Evolutionary conservation across 92 coral and sea anemone genomes (phyloP).

Genomic region (Muricea muricata): DNA sequence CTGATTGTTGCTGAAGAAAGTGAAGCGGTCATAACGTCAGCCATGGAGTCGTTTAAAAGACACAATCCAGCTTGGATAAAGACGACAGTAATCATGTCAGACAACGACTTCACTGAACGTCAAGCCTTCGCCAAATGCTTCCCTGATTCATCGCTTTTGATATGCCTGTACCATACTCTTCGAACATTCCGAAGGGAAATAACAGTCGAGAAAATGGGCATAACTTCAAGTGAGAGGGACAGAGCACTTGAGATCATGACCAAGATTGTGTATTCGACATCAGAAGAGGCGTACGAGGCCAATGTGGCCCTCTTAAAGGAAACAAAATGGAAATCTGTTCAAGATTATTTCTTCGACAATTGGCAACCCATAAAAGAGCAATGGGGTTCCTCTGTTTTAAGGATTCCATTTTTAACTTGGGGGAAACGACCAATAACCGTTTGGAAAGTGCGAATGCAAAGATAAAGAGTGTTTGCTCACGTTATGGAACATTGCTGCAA

Average conservation of each 20-base stretch:
- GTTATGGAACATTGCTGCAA: slow-evolving; percentile 61
- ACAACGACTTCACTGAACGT: slow-evolving; percentile 60
- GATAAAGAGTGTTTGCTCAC: slow-evolving; percentile 67
- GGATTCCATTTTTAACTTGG: slow-evolving; percentile 56
- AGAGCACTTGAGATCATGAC: slow-evolving; percentile 40
- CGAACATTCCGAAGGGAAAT: slow-evolving; percentile 64
- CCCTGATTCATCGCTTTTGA: slow-evolving; percentile 32
- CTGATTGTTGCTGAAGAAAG: slow-evolving; percentile 66
- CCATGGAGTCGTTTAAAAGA: slow-evolving; percentile 54
- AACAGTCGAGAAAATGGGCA: slow-evolving; percentile 63
- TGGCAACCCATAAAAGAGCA: slow-evolving; percentile 70
- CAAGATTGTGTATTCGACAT: slow-evolving; percentile 32
- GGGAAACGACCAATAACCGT: slow-evolving; percentile 71
- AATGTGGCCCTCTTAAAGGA: slow-evolving; percentile 40
- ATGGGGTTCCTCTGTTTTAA: slow-evolving; percentile 66
- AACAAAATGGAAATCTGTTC: slow-evolving; percentile 52
- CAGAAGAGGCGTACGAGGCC: slow-evolving; percentile 25
- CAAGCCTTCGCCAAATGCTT: slow-evolving; percentile 48
- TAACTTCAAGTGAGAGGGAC: slow-evolving; percentile 57
- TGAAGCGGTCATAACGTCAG: slow-evolving; percentile 41
- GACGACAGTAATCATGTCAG: slow-evolving; percentile 57
- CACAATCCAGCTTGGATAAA: slow-evolving; percentile 43
- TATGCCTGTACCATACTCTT: slow-evolving; percentile 68
- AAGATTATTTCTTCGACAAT: slow-evolving; percentile 54
- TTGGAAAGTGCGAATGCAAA: slow-evolving; percentile 64